phyloP scores from a whole-genome alignment of 2,113 vertebrate genomes.

The Phaetusa simplex region DNA sequence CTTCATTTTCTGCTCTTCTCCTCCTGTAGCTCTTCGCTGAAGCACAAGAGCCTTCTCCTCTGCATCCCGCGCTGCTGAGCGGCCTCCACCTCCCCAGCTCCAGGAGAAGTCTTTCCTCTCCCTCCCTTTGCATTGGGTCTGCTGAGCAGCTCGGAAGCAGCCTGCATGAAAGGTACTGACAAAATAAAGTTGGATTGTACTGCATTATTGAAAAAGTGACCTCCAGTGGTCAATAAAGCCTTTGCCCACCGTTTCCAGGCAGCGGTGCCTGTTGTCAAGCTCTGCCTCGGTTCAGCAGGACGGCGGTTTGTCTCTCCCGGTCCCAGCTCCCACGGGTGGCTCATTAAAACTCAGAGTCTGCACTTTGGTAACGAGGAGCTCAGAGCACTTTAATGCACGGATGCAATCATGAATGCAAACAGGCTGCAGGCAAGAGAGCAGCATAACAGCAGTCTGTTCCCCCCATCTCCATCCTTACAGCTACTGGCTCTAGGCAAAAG shows the following conservation, averaged over 20 bases:
- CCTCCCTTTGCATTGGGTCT: neutral
- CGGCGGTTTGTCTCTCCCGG: neutral
- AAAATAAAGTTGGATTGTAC: constrained; percentile 76
- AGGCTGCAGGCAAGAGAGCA: constrained; percentile 37
- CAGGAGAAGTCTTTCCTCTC: neutral
- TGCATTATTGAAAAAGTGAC: constrained; percentile 78
- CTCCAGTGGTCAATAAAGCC: constrained; percentile 74
- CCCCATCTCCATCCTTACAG: neutral
- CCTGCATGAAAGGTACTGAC: constrained; percentile 71
- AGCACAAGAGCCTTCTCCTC: neutral
- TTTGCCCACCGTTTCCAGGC: constrained; percentile 73
- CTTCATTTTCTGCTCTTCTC: neutral
- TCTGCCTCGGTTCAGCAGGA: constrained; percentile 36
- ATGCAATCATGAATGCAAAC: constrained; percentile 52
- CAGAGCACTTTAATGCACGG: constrained; percentile 37
- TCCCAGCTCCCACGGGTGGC: constrained; percentile 30
- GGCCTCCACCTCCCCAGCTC: constrained; percentile 28
- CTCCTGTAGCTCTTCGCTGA: neutral
- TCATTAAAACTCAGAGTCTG: constrained; percentile 36
- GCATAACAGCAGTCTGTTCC: neutral
- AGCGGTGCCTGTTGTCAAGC: constrained; percentile 61
- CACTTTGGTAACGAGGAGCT: constrained; percentile 55
- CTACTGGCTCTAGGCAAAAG: neutral
- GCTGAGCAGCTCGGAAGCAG: constrained; percentile 25
- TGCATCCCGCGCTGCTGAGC: neutral